These are phyloP conservation scores for Ennomos quercinarius DNA, from an alignment of 2,888 invertebrate species.

Conservation along the genomic window DNA sequence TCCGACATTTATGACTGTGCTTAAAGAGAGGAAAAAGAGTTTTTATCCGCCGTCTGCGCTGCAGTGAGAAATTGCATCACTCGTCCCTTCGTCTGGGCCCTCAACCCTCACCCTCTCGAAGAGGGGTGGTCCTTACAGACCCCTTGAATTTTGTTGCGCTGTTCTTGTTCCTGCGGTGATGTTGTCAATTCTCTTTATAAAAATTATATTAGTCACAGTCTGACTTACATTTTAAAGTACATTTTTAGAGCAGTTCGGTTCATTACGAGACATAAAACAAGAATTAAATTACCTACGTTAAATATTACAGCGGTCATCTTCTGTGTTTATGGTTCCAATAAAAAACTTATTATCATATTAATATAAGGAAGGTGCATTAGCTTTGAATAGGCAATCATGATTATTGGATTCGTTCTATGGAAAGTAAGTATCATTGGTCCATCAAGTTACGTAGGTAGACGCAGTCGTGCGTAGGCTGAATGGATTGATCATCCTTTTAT, in stretches of 20 bases:
- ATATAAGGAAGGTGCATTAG: conserved; percentile 44
- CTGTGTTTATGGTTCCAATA: conserved; percentile 37
- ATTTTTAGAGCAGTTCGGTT: conserved; percentile 24
- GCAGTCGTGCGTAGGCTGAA: conserved; percentile 30
- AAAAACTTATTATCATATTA: conserved; percentile 50
- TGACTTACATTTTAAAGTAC: conserved; percentile 51
- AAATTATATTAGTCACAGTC: conserved; percentile 39
- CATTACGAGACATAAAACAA: conserved; percentile 32
- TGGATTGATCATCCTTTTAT: conserved; percentile 36
- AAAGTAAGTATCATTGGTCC: conserved; percentile 35
- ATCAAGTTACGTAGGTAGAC: conserved; percentile 34
- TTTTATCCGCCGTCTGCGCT: conserved; percentile 55
- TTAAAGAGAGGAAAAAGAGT: conserved; percentile 52
- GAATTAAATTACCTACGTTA: conserved; percentile 28
- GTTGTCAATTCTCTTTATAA: conserved; percentile 63
- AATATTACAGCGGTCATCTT: conserved; percentile 25
- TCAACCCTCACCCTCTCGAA: conserved; percentile 54
- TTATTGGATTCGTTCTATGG: conserved; percentile 36
- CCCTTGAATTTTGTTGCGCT: conserved; percentile 53
- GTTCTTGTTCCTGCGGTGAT: conserved; percentile 57
- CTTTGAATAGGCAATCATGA: conserved; percentile 48
- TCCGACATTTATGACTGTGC: conserved; percentile 38
- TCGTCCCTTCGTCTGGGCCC: conserved; percentile 48
- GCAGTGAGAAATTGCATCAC: conserved; percentile 68
- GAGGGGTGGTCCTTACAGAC: conserved; percentile 62